Conservation (phyloP, 2,113 vertebrate species). For the Catharus fuscescens region DNA sequence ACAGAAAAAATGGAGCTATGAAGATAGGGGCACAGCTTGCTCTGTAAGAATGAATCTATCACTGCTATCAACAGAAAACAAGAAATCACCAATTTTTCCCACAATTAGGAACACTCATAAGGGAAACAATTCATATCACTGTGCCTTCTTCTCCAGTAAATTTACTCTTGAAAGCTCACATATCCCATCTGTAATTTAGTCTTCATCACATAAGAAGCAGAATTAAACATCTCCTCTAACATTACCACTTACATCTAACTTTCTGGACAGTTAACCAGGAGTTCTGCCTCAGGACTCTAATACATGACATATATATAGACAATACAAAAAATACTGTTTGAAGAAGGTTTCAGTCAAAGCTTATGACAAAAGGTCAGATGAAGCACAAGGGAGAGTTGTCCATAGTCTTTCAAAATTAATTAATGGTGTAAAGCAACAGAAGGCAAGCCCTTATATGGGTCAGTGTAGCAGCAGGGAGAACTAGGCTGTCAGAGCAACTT, state of each 20-base stretch:
- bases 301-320: neutral
- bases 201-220: neutral
- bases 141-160: neutral
- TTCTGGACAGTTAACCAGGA: neutral
- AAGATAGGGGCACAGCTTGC: fast-evolving
- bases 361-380: neutral
- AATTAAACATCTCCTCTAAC: neutral
- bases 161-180: neutral
- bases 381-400: neutral
- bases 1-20: neutral
- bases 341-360: neutral
- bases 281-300: neutral
- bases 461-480: neutral
- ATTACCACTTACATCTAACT: neutral
- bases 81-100: neutral
- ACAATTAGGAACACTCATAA: neutral
- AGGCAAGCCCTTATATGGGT: neutral
- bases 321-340: neutral
- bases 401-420: neutral
- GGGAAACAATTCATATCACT: neutral
- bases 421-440: neutral
- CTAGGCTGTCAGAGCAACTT: neutral
- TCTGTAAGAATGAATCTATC: neutral
- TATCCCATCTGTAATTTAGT: neutral
- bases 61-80: neutral